phyloP scores from a whole-genome alignment of 1,140 invertebrate genomes.

The Chymomyza costata region DNA sequence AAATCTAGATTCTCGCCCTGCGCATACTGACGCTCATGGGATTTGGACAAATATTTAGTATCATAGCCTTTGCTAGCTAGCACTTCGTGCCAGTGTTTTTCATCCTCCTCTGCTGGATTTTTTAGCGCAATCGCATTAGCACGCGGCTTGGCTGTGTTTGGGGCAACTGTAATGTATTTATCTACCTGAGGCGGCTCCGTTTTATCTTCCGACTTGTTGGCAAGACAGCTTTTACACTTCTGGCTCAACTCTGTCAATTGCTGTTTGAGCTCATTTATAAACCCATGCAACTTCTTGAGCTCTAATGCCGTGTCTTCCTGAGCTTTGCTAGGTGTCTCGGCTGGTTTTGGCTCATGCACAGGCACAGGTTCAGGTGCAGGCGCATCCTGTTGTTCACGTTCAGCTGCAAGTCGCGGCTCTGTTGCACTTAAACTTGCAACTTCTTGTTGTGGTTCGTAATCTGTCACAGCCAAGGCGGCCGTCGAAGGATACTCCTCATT shows the following conservation, averaged over 20 bases:
- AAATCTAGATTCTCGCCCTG: slow-evolving; percentile 24
- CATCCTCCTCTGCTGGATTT: slow-evolving; percentile 5
- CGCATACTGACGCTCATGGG: slow-evolving; percentile 28
- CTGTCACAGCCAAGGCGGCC: not conserved
- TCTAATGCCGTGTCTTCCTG: not conserved
- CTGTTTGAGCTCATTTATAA: slow-evolving; percentile 9
- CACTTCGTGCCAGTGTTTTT: slow-evolving; percentile 31
- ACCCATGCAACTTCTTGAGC: not conserved
- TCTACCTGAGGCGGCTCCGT: too few relatives aligned
- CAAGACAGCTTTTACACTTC: not conserved
- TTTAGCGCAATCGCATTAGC: not conserved
- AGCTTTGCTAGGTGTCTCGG: not conserved
- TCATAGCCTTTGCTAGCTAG: slow-evolving; percentile 58
- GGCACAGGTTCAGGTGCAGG: slow-evolving; percentile 3
- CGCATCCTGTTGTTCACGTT: slow-evolving; percentile 7
- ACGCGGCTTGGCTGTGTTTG: slow-evolving; percentile 6
- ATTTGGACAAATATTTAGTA: slow-evolving; percentile 40
- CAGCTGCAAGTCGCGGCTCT: not conserved
- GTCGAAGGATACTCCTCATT: slow-evolving; percentile 11
- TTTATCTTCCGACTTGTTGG: not conserved
- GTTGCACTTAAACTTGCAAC: not conserved
- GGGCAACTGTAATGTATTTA: too few relatives aligned
- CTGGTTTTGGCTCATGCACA: not conserved
- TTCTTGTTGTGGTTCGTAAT: not conserved
- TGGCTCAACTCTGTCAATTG: not conserved